Percentiles rank a stretch among this genome's conserved stretches.
Conservation (phyloP, 2,113 vertebrate species). For the mouse (Mus musculus) region GRCm39 chr12:116080501-116081000, state of each 20-base stretch:
- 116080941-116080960: not conserved
- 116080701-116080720: not conserved
- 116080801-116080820: not conserved
- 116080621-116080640: not conserved
- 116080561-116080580: not conserved
- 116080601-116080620: not conserved
- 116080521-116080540: not conserved
- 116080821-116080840: not conserved
- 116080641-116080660: not conserved
- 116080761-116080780: not conserved
- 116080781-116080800: not conserved
- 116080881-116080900: not conserved
- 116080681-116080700: not conserved
- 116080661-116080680: not conserved
- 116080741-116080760: not conserved
- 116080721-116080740: not conserved
- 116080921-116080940: no score
- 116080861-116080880: not conserved
- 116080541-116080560: not conserved
- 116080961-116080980: not conserved
- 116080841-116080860: not conserved
- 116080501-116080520: not conserved
- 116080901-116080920: not conserved
- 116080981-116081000: not conserved
- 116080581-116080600: not conserved